Evolutionary conservation across 2,888 invertebrate genomes (phyloP), one percentile per base, ranked within the genome.

Genomic region (Heliconius hortense): DNA sequence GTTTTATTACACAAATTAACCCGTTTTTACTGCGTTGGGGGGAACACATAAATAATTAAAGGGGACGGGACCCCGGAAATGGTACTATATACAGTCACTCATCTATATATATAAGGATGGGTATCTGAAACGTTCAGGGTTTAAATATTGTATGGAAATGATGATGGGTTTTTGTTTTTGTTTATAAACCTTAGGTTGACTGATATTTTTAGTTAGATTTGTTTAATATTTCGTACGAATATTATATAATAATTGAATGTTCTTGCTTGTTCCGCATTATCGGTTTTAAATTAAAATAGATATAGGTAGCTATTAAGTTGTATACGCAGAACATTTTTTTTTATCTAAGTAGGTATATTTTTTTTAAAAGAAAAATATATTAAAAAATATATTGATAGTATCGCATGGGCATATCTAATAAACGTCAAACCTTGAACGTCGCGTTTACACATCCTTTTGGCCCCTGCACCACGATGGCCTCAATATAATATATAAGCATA

Each of bases 1-100:
- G 88, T 90, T 89, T 90, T 89, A 90, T 90, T 87, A 88, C 84
- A 84, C 87, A 88, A 89, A 90, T 90, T 89, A 91, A 89, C 90
- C 88, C 88, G 89, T 90, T 92, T 88, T 88, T 87, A 87, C 86
- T 85, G 84, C 84, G 84, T 81, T 79, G 72, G 84, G 83, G 85
- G 81, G 85, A 2, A 87, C 88, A 86, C 85, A 88, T 88, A 87
- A 87, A 89, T 90, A 88, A 90, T 90, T 84, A 87, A 84, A 81
- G 84, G 84, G 86, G 84, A 82, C 84, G 85, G 81, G 81, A 77
- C 76, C 78, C 74, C 76, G 62, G 71, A 77, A 78, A 69, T 75
- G 78, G 79, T 76, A 63, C 81, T 82, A 82, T 82, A 81, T 82
- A 80, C 79, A 76, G 78, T 77, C 31, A 53, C 75, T 71, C 69